Evolutionary conservation across 2,113 vertebrate species (phyloP).

Genomic region (Pachycephala philippinensis): DNA sequence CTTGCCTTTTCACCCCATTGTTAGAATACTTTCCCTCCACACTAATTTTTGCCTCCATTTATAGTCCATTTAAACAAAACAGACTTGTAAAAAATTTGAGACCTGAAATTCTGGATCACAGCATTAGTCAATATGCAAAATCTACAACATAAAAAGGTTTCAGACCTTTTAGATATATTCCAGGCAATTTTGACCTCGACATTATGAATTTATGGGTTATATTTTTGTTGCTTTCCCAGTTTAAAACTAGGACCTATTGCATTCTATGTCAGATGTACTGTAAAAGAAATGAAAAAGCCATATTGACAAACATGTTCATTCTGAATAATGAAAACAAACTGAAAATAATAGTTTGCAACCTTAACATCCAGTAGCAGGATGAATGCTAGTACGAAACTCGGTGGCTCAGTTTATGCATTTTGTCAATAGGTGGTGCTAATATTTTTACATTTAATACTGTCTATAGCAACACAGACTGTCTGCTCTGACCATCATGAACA

Average conservation of each 20-base stretch:
- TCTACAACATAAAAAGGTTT: neutral
- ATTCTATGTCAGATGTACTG: neutral
- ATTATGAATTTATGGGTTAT: neutral
- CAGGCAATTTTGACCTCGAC: neutral
- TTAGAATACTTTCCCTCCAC: neutral
- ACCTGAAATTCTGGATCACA: neutral
- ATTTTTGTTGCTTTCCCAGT: neutral
- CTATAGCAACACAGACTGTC: neutral
- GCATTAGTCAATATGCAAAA: neutral
- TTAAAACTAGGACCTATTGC: neutral
- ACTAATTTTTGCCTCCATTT: neutral
- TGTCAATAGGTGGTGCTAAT: constrained; percentile 56
- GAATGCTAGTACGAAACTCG: neutral
- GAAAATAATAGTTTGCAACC: neutral
- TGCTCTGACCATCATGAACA: neutral
- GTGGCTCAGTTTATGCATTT: constrained; percentile 4
- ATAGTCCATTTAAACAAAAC: neutral
- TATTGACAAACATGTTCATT: neutral
- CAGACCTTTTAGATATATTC: neutral
- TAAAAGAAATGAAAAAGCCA: neutral
- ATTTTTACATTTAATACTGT: constrained; percentile 25
- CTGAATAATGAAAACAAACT: neutral
- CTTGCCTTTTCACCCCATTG: neutral
- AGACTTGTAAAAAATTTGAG: neutral
- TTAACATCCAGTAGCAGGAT: neutral